These are phyloP conservation scores for Thymelicus lineola DNA, from an alignment of 2,888 invertebrate species.

Conservation along the genomic window DNA sequence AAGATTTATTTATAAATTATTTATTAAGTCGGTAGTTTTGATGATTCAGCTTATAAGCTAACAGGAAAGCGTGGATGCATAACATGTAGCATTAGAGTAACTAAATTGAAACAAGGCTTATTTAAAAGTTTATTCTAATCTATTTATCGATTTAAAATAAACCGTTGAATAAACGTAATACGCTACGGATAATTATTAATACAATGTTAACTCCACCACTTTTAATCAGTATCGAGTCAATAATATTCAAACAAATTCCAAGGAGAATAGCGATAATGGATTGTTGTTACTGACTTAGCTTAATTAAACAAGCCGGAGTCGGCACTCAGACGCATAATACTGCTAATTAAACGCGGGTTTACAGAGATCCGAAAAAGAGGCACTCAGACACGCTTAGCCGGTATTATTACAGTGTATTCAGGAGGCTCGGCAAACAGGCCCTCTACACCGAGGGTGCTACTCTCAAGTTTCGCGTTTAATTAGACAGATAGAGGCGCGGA, in stretches of 20 bases:
- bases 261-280: slow-evolving; percentile 64
- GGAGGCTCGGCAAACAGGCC: slow-evolving; percentile 81
- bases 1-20: too few relatives aligned
- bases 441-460: slow-evolving; percentile 81
- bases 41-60: too few relatives aligned
- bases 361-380: slow-evolving; percentile 84
- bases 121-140: not conserved
- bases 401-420: slow-evolving; percentile 84
- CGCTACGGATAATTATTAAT: slow-evolving; percentile 27
- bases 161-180: slow-evolving; percentile 5
- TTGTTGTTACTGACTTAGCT: slow-evolving; percentile 83
- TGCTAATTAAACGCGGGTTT: slow-evolving; percentile 84
- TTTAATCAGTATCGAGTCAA: slow-evolving; percentile 62
- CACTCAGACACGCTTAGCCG: slow-evolving; percentile 84
- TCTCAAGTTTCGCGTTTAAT: slow-evolving; percentile 85
- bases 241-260: slow-evolving; percentile 50
- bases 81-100: too few relatives aligned
- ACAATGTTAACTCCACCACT: slow-evolving; percentile 18
- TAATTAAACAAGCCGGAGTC: slow-evolving; percentile 82
- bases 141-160: not conserved
- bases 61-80: too few relatives aligned
- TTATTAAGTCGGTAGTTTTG: too few relatives aligned
- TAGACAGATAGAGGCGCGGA: slow-evolving; percentile 85
- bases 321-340: slow-evolving; percentile 83
- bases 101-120: too few relatives aligned